Evolutionary conservation across 2,113 vertebrate genomes (phyloP).

Genomic region (Sula dactylatra): DNA sequence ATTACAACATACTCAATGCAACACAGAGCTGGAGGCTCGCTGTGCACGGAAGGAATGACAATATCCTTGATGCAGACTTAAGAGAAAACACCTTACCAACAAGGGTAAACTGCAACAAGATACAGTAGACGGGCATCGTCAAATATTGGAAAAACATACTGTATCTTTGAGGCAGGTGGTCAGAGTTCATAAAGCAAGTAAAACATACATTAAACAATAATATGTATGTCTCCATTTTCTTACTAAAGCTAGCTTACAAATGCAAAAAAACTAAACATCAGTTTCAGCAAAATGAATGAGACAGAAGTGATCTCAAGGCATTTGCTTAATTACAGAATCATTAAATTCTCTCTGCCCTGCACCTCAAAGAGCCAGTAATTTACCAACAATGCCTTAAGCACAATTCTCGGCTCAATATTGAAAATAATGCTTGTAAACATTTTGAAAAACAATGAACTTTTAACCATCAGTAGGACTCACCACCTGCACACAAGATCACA

Average conservation of each 20-base stretch:
- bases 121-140: neutral
- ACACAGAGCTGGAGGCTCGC: neutral
- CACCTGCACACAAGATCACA: neutral
- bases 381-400: neutral
- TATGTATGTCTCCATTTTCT: neutral
- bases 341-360: neutral
- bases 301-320: neutral
- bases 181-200: neutral
- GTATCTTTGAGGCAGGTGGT: neutral
- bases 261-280: neutral
- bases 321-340: neutral
- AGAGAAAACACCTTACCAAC: neutral
- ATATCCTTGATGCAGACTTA: neutral
- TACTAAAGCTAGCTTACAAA: neutral
- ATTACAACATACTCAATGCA: neutral
- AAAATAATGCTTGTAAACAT: neutral
- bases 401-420: neutral
- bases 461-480: neutral
- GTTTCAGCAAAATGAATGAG: neutral
- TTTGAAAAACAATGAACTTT: neutral
- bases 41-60: neutral
- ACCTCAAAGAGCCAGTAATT: neutral
- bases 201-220: neutral
- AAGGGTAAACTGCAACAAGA: neutral
- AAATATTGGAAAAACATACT: neutral